Evolutionary conservation across 2,113 vertebrate species (phyloP).

Genomic region (Tinamus guttatus): DNA sequence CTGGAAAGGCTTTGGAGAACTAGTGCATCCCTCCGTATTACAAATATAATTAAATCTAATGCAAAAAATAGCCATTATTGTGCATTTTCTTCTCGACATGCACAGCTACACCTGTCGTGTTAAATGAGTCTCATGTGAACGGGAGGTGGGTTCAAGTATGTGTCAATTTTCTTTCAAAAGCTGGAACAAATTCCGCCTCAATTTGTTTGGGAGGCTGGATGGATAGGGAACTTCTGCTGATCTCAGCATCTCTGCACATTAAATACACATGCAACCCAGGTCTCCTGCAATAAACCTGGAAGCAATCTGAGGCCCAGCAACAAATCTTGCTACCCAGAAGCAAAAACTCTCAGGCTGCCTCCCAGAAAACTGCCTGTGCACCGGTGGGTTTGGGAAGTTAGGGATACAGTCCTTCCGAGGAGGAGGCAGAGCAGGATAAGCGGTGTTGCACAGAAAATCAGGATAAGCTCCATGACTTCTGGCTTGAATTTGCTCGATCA

Average conservation of each 20-base stretch:
- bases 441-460: neutral
- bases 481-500: neutral
- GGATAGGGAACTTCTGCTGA: neutral
- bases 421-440: neutral
- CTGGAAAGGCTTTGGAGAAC: neutral
- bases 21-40: neutral
- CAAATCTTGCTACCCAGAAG: neutral
- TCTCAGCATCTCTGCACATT: neutral
- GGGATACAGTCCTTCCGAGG: neutral
- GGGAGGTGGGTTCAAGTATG: rapidly evolving
- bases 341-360: neutral
- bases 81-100: neutral
- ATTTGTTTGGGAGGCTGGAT: neutral
- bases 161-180: neutral
- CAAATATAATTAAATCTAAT: neutral
- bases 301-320: neutral
- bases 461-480: neutral
- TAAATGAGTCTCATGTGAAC: neutral
- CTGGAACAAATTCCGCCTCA: rapidly evolving
- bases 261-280: neutral
- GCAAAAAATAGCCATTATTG: neutral
- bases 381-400: neutral
- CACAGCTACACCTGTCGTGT: neutral
- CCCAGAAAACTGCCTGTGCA: neutral
- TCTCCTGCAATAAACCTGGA: neutral